Evolutionary conservation across 2,113 vertebrate species (phyloP), one percentile per base, ranked within the genome.

Genomic region (Triplophysa siluroides): DNA sequence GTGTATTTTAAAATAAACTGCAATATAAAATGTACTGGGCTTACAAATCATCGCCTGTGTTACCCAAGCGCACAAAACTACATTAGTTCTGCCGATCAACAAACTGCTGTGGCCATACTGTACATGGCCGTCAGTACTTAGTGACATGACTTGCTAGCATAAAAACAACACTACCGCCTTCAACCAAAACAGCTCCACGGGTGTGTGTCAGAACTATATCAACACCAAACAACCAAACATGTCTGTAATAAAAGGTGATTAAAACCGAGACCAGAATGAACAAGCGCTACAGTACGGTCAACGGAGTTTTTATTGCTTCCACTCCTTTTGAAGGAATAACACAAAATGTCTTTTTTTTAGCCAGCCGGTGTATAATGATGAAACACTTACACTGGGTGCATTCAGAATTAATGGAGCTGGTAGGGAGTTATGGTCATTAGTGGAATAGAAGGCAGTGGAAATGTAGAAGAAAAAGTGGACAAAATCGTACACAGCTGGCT

Each of bases 371-470:
- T 43, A 29, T 26, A 63, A 63, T 87, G 87, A 91, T 88, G 84
- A 89, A 89, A 88, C 87, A 86, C 86, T 89, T 83, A 87, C 84
- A 83, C 88, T 81, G 83, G 78, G 83, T 78, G 74, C 84, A 66
- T 81, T 85, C 83, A 2, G 84, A 88, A 92, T 91, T 90, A 87
- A 92, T 92, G 86, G 80, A 71, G 85, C 89, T 75, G 33, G 4
- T 84, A 87, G 89, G 81, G 82, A 81, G 86, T 89, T 87, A 87
- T 76, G 81, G 85, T 91, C 87, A 90, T 90, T 90, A 89, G 65
- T 26, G 84, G 21, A 62, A 62, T 45, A 62, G 56, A 38, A 75
- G 58, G 72, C 58, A 63, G 73, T 63, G 58, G 18, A 62, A 18
- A 76, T 81, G 67, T 50, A 80, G 81, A 80, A 71, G 82, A 81